Percentiles rank a stretch among this genome's conserved stretches.
Evolutionary conservation across 37 sponge, comb jelly and placozoan species (phyloP).

Genomic region (Chondrilla cf. caribensis): DNA sequence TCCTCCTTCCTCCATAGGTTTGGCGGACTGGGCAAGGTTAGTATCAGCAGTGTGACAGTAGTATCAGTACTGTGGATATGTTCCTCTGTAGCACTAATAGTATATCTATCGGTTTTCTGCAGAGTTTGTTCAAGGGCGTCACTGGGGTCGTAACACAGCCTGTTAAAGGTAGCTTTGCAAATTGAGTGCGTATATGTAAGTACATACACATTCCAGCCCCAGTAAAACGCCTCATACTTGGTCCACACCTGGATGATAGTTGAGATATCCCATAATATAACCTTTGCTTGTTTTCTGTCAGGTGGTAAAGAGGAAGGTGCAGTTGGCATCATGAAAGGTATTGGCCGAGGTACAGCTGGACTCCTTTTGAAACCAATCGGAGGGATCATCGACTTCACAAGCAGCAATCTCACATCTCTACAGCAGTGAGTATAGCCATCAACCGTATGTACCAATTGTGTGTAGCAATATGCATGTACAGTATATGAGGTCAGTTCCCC

Average conservation of each 20-base stretch:
- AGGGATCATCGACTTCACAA: constrained; percentile 77
- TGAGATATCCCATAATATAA: no score
- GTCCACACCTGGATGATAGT: no score
- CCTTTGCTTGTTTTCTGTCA: no score
- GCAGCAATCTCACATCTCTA: constrained; percentile 68
- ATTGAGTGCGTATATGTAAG: no score
- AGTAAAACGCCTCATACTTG: no score
- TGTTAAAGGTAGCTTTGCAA: constrained; percentile 53
- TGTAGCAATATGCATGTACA: background rate
- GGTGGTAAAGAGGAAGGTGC: constrained; percentile 83
- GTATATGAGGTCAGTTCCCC: background rate
- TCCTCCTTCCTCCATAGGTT: constrained; percentile 44
- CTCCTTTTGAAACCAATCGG: constrained; percentile 74
- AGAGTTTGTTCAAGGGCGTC: constrained; percentile 75
- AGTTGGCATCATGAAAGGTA: constrained; percentile 77
- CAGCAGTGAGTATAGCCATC: constrained; percentile 32
- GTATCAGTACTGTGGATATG: no score
- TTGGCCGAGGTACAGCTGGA: constrained; percentile 76
- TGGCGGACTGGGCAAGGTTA: constrained; percentile 71
- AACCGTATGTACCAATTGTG: background rate
- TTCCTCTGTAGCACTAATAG: no score
- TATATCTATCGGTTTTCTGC: no score
- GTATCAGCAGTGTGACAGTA: background rate
- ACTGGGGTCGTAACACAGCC: constrained; percentile 81
- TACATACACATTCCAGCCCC: no score